Evolutionary conservation across 2,888 invertebrate species (phyloP).

Genomic region (Sturmia bella): DNA sequence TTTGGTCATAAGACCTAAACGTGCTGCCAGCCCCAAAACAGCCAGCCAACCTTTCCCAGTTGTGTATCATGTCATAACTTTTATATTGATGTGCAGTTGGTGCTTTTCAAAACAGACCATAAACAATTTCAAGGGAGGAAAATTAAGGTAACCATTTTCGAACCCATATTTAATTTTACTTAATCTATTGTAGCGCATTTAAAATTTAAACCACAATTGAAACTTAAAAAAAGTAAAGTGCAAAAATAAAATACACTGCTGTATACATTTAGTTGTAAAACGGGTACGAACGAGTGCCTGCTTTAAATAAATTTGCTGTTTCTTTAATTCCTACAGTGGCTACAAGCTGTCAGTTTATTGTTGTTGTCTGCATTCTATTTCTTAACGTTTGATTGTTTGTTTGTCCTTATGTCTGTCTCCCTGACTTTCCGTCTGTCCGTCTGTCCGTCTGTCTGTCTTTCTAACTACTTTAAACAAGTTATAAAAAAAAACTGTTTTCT

Average conservation of each 20-base stretch:
- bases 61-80: too few relatives aligned
- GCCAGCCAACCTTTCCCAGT: too few relatives aligned
- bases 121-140: too few relatives aligned
- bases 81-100: too few relatives aligned
- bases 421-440: slow-evolving; percentile 35
- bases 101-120: too few relatives aligned
- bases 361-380: slow-evolving; percentile 47
- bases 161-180: too few relatives aligned
- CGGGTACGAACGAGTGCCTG: slow-evolving; percentile 4
- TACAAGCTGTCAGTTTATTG: slow-evolving; percentile 66
- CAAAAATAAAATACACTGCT: too few relatives aligned
- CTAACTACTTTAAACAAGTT: slow-evolving; percentile 19
- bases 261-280: slow-evolving; percentile 3
- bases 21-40: too few relatives aligned
- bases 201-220: background rate
- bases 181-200: slow-evolving; percentile 14
- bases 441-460: slow-evolving; percentile 19
- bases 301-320: slow-evolving; percentile 49
- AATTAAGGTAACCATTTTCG: too few relatives aligned
- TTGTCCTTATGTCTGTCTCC: slow-evolving; percentile 30
- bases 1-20: too few relatives aligned
- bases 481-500: too few relatives aligned
- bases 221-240: too few relatives aligned
- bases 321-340: slow-evolving; percentile 53
- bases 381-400: slow-evolving; percentile 40